Conservation (phyloP, 2,797 vertebrate species). For the Lithobates sylvaticus region DNA sequence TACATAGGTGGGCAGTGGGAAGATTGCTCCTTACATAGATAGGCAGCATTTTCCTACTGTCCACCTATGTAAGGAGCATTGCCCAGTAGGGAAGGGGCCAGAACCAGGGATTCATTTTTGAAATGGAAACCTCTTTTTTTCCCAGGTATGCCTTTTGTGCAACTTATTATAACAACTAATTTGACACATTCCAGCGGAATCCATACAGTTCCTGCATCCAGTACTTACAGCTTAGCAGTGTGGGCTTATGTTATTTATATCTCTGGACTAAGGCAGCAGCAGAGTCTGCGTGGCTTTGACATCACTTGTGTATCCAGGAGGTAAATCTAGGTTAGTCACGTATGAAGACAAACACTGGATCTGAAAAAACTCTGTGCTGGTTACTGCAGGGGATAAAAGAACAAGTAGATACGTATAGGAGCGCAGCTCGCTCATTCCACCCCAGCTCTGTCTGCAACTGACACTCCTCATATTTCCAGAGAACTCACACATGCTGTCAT, state of each 20-base stretch:
- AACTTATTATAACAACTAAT: too few relatives aligned
- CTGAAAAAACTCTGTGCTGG: neutral
- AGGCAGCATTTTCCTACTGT: too few relatives aligned
- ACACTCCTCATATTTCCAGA: constrained; percentile 28
- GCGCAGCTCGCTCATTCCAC: neutral
- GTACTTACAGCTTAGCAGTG: neutral
- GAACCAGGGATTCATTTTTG: too few relatives aligned
- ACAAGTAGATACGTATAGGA: constrained; percentile 11
- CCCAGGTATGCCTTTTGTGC: too few relatives aligned
- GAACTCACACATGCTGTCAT: neutral
- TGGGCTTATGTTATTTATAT: neutral
- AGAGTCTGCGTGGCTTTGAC: neutral
- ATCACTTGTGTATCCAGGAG: constrained; percentile 8
- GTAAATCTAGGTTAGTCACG: neutral
- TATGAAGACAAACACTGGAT: constrained; percentile 6
- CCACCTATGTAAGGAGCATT: too few relatives aligned
- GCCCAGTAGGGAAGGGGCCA: too few relatives aligned
- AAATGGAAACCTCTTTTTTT: too few relatives aligned
- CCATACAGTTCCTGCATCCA: neutral
- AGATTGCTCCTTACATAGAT: too few relatives aligned
- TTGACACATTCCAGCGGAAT: neutral
- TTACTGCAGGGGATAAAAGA: constrained; percentile 7
- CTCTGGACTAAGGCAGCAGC: neutral
- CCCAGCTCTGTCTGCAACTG: neutral
- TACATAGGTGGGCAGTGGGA: too few relatives aligned